A percentile compares a stretch with the other conserved stretches of the same genome.
Evolutionary conservation across 2,113 vertebrate genomes (phyloP).

Genomic region (Odocoileus virginianus): DNA sequence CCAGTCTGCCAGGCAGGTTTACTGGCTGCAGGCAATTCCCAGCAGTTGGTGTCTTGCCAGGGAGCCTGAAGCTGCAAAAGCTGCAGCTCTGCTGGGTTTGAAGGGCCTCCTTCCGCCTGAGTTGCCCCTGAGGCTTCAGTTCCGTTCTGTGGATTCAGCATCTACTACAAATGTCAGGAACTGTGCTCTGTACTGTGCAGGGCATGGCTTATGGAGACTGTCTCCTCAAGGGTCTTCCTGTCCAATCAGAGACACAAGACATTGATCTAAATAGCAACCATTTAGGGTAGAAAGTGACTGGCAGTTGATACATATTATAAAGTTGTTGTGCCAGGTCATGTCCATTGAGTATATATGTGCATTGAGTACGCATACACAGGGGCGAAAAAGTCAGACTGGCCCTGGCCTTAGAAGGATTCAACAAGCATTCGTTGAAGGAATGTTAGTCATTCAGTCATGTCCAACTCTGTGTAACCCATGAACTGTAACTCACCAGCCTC

Average conservation of each 20-base stretch:
- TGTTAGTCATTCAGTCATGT: not conserved
- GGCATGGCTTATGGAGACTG: not conserved
- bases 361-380: not conserved
- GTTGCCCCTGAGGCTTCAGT: not conserved
- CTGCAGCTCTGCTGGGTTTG: not conserved
- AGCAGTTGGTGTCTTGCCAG: not conserved
- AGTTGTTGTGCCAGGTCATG: not conserved
- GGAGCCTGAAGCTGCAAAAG: not conserved
- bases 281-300: not conserved
- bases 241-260: not conserved
- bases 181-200: fast-evolving
- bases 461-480: not conserved
- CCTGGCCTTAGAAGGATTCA: not conserved
- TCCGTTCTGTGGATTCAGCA: not conserved
- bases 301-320: not conserved
- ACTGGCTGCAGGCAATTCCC: not conserved
- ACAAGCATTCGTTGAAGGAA: not conserved
- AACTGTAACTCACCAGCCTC: not conserved
- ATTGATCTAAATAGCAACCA: not conserved
- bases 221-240: not conserved
- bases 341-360: fast-evolving
- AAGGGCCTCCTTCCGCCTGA: not conserved
- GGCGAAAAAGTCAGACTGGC: not conserved
- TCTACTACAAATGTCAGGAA: not conserved
- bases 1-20: not conserved